Evolutionary conservation across 1,140 invertebrate genomes (phyloP), one percentile per base, ranked within the genome.

Genomic region (Episyrphus balteatus): DNA sequence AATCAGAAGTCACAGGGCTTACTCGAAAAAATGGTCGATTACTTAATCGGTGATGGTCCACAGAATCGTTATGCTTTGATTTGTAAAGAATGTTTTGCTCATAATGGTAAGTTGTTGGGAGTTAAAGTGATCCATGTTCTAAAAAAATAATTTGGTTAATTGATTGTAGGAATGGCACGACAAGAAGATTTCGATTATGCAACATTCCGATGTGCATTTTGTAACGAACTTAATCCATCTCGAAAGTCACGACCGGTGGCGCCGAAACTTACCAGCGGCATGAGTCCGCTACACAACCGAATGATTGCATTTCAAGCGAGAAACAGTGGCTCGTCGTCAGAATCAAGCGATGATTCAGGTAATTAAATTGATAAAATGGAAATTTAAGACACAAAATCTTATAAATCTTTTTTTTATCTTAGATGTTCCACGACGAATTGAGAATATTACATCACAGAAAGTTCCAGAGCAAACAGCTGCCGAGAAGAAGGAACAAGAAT

Each of bases 111-210:
- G 14, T 17, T 18, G 5, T 44, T 33, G 7, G 11, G 26, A 44
- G 14, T 15, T 40, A 18, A 40, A 9, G 14, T 15, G 8, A 40
- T 14, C 14, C 14, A 18, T 15, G 9, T 40, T 34, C 11, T n/a
- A 39, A n/a, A 18, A 32, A 42, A 13, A 32, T 10, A 38, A 18
- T 33, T 33, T 38, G 9, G 11, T 18, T 37, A 43, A 43, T 31
- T 30, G 30, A 3, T 26, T 36, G 14, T 60, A 80, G 79, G 96
- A 53, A 97, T 99, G 92, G 89, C 93, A 14, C 75, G 96, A 7
- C 81, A 84, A 61, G 94, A 98, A 69, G 96, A 98, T 62, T 98
- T 94, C 73, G 92, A 95, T 65, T 97, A 86, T 72, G 75, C 92
- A 73, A 84, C 82, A 45, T 95, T 88, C 68, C 74, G 81, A 50